Evolutionary conservation across 1,140 invertebrate genomes (phyloP), one percentile per base, ranked within the genome.

Genomic region (Hycleus cichorii): DNA sequence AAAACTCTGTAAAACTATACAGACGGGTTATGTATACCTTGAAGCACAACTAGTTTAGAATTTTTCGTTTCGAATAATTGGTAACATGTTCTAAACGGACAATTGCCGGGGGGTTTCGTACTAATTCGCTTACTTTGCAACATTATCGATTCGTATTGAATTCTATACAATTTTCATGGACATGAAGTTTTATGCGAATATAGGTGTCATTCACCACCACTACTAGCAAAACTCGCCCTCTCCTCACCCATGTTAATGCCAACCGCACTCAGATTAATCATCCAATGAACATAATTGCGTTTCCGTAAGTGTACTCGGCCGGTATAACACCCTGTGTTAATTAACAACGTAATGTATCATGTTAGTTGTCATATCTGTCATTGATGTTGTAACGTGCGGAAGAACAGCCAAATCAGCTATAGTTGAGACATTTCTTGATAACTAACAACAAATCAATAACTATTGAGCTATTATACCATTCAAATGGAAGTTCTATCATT

Each of bases 291-390:
- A 62, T 62, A 62, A 62, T 62, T 62, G 60, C 49, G 57, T 62
- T 62, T 62, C 60, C 60, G 57, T 61, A 62, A 62, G 57, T 62
- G 56, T 59, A 62, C 49, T 62, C 56, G 60, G 48, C 60, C 60
- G 57, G 57, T 59, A 18, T 18, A 62, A 62, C 60, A 62, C 60
- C 57, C 60, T 48, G 57, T 58, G 60, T 53, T 62, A 62, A 62
- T 62, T 62, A 62, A 62, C 50, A 59, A 49, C 49, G 50, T 51
- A 40, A 62, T 62, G 60, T 47, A 62, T 62, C 60, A 62, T 62
- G 60, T 56, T 47, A 24, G 27, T 48, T 62, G 60, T 62, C 60
- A 62, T 61, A 53, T 53, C 51, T 26, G 51, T 53, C 51, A 45
- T 32, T 53, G 51, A 53, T 53, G 45, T 45, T 26, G 43, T 24